Evolutionary conservation across 2,113 vertebrate genomes (phyloP).

Genomic region (Manacus vitellinus): DNA sequence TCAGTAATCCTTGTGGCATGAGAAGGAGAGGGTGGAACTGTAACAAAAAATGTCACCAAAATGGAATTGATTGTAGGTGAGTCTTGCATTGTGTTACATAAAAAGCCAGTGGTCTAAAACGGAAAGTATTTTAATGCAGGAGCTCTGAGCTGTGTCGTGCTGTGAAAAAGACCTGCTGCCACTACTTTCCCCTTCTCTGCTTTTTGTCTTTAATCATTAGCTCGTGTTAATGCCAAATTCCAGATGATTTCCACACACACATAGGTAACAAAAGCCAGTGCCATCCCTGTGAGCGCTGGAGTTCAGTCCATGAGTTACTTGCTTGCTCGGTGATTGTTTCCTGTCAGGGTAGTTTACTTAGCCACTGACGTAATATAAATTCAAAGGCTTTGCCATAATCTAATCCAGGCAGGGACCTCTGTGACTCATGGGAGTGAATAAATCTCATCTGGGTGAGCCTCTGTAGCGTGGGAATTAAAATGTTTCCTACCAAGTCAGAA

Average conservation of each 20-base stretch:
- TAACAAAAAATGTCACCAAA: not conserved
- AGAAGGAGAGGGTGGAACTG: not conserved
- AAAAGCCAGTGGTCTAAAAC: not conserved
- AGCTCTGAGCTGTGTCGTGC: not conserved
- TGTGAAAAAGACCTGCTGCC: not conserved
- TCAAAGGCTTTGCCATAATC: not conserved
- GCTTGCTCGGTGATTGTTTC: not conserved
- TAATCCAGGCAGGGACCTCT: not conserved
- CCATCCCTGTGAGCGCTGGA: not conserved
- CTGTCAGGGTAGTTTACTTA: not conserved
- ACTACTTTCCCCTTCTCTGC: not conserved
- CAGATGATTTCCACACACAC: not conserved
- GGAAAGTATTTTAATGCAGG: not conserved
- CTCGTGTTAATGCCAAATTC: not conserved
- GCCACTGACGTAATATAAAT: not conserved
- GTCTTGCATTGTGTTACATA: not conserved
- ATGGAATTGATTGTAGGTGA: not conserved
- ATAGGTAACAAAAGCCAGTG: not conserved
- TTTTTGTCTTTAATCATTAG: not conserved
- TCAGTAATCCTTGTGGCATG: not conserved
- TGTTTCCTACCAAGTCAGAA: constrained; percentile 10
- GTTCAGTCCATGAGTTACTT: not conserved
- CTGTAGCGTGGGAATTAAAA: not conserved
- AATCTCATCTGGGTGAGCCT: constrained; percentile 2
- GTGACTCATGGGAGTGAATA: not conserved